phyloP scores from a whole-genome alignment of 2,797 vertebrate species.

The Dipus sagitta region DNA sequence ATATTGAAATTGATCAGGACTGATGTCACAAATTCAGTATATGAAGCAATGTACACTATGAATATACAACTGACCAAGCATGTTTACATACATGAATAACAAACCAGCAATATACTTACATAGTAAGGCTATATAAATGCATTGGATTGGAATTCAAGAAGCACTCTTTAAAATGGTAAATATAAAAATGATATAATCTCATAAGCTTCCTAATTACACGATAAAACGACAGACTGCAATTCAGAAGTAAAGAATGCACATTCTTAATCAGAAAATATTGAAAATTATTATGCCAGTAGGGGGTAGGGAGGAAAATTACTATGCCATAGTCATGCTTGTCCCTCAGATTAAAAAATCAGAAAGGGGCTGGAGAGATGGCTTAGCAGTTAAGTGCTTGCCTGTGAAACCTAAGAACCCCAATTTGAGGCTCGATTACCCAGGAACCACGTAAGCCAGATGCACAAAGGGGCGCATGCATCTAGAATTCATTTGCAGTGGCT shows the following conservation, averaged over 20 bases:
- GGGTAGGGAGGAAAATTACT: background rate
- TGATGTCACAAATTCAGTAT: background rate
- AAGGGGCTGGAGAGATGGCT: too few relatives aligned
- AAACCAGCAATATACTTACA: constrained; percentile 51
- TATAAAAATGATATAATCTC: constrained; percentile 16
- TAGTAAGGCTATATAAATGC: background rate
- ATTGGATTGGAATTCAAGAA: constrained; percentile 55
- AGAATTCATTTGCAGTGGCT: too few relatives aligned
- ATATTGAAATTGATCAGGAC: background rate
- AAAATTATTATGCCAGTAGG: background rate
- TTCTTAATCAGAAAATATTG: background rate
- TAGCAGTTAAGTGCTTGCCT: too few relatives aligned
- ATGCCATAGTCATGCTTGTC: background rate
- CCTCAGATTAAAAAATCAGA: background rate
- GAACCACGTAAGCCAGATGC: too few relatives aligned
- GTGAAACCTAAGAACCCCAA: too few relatives aligned
- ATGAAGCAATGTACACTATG: background rate
- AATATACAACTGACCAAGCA: background rate
- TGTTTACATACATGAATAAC: background rate
- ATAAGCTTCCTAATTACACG: constrained; percentile 53
- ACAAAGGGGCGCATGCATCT: too few relatives aligned
- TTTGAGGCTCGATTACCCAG: too few relatives aligned
- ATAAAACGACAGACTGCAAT: constrained; percentile 25
- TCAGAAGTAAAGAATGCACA: constrained; percentile 42
- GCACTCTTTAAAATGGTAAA: constrained; percentile 59